Evolutionary conservation across 2,888 invertebrate species (phyloP).

Genomic region (Drosophila mettleri): DNA sequence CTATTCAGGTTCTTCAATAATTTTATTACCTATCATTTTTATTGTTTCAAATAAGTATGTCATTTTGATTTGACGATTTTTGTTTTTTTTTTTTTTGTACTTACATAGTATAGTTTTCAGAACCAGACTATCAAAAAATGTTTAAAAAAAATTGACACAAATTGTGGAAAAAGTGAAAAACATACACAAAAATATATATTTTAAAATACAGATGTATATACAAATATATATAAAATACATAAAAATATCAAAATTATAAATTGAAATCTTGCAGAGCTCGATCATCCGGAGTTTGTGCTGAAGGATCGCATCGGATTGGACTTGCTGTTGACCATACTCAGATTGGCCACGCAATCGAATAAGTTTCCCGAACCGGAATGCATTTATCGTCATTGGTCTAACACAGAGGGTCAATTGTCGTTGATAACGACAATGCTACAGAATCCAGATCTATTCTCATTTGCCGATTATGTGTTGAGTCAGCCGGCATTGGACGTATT

Average conservation of each 20-base stretch:
- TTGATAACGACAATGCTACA: slow-evolving; percentile 94
- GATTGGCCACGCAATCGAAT: slow-evolving; percentile 91
- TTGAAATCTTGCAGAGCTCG: slow-evolving; percentile 86
- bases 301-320: slow-evolving; percentile 94
- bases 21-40: background rate
- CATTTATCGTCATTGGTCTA: slow-evolving; percentile 96
- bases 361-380: slow-evolving; percentile 94
- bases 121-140: background rate
- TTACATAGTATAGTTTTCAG: background rate
- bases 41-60: background rate
- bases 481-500: slow-evolving; percentile 94
- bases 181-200: slow-evolving; percentile 5
- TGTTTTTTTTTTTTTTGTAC: background rate
- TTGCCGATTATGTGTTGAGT: slow-evolving; percentile 95
- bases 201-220: no score
- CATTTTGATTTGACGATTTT: background rate
- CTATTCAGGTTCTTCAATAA: no score
- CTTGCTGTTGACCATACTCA: slow-evolving; percentile 92
- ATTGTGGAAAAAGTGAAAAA: slow-evolving; percentile 6
- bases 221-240: background rate
- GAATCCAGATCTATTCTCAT: slow-evolving; percentile 96
- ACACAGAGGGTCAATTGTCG: slow-evolving; percentile 96
- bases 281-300: slow-evolving; percentile 95
- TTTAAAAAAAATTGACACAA: slow-evolving; percentile 3
- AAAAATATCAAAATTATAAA: slow-evolving; percentile 7